Percentiles rank a stretch among this genome's conserved stretches.
Evolutionary conservation across 1,140 invertebrate species (phyloP).

Genomic region (Ephestia elutella): DNA sequence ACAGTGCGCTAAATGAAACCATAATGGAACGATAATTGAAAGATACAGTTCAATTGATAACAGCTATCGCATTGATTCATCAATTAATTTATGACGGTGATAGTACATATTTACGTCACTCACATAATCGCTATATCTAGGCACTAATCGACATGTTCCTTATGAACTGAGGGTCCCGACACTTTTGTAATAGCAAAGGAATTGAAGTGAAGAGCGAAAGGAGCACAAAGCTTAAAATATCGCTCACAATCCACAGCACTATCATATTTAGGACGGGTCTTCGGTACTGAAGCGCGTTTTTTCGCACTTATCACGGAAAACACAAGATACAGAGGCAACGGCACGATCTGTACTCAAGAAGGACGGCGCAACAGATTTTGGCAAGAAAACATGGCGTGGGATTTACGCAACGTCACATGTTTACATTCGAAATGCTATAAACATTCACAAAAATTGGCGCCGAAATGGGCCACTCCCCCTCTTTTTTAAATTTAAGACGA

Average conservation of each 20-base stretch:
- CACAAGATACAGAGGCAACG: conserved; percentile 10
- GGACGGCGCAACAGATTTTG: conserved; percentile 38
- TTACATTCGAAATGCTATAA: conserved; percentile 30
- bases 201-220: conserved; percentile 24
- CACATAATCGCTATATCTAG: conserved; percentile 4
- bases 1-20: background rate
- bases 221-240: conserved; percentile 19
- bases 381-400: conserved; percentile 31
- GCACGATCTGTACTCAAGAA: conserved; percentile 10
- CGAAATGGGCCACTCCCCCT: background rate
- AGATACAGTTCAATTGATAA: background rate
- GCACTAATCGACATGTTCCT: conserved; percentile 34
- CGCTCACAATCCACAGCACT: conserved; percentile 22
- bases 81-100: background rate
- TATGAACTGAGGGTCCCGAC: conserved; percentile 23
- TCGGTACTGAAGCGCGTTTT: background rate
- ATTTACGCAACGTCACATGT: conserved; percentile 32
- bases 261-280: conserved; percentile 19
- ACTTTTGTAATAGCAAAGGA: conserved; percentile 25
- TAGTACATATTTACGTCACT: background rate
- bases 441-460: background rate
- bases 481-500: background rate
- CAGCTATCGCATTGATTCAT: background rate
- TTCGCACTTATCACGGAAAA: conserved; percentile 1
- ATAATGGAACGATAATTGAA: background rate